Evolutionary conservation across 2,888 invertebrate genomes (phyloP), one percentile per base, ranked within the genome.

Genomic region (Drosophila recens): DNA sequence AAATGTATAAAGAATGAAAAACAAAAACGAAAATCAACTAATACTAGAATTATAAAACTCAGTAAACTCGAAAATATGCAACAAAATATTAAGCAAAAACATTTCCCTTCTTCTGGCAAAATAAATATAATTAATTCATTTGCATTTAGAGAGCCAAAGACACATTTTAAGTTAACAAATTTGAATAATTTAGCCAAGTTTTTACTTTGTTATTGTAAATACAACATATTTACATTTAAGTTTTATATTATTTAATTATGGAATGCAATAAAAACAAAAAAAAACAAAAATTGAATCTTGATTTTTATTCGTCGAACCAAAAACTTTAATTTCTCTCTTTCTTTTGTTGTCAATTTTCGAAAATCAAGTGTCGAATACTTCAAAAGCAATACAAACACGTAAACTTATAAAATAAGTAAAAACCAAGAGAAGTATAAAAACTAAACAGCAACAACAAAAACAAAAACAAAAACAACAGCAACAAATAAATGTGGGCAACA

Each of bases 381-480:
- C 69, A 73, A 80, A 85, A 82, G 86, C 86, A 80, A 83, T 83
- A 83, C 71, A 75, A 72, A 85, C 46, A 71, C 64, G 56, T 72
- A 70, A 66, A 78, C 58, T 65, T 70, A 72, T 70, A 34, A 46
- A 58, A 49, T 69, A 77, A 77, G 68, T 17, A 57, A 52, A 43
- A 57, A 52, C 40, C 5, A 49, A 49, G 46, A 58, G 63, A 57
- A 40, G 46, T 46, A 40, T 8, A 42, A 61, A 30, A 38, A 38
- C 17, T 27, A 27, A 27, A 59, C 45, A 61, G 20, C 52, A 61
- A 48, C 53, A 23, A 20, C 40, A 52, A 43, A 20, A 11, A 43
- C n/a, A n/a, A n/a, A n/a, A n/a, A n/a, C 13, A 61, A 27, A 23
- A 11, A 38, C 13, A 61, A 27, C 30, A 54, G 43, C 48, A 63